phyloP scores from a whole-genome alignment of 2,113 vertebrate genomes.

The Anhinga rufa region DNA sequence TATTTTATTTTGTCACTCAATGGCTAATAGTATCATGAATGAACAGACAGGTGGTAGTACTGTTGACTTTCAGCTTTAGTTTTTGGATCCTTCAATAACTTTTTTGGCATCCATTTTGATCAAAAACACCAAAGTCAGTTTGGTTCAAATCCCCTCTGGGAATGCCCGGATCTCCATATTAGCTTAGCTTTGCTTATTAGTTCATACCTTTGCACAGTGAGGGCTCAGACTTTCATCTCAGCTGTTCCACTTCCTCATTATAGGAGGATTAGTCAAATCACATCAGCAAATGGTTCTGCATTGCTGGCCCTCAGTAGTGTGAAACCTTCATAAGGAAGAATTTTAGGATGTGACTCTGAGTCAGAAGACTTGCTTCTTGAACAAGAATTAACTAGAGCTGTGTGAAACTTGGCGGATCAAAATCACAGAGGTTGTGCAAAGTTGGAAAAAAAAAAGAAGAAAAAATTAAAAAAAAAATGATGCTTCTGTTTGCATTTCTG shows the following conservation, averaged over 20 bases:
- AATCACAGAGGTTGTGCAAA: background rate
- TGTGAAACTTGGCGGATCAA: background rate
- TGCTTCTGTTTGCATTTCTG: background rate
- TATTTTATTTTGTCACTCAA: background rate
- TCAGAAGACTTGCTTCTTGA: background rate
- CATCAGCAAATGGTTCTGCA: slow-evolving; percentile 22
- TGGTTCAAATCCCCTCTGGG: background rate
- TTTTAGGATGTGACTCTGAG: background rate
- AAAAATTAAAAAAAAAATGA: no score
- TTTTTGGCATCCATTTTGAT: background rate
- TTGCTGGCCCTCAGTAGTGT: background rate
- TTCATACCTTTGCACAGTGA: slow-evolving; percentile 23
- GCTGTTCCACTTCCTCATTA: slow-evolving; percentile 64
- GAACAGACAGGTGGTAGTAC: background rate
- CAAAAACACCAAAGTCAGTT: background rate
- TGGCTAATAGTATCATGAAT: background rate
- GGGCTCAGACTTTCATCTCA: slow-evolving; percentile 57
- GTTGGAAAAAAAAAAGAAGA: rapidly evolving
- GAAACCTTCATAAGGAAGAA: background rate
- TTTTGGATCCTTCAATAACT: background rate
- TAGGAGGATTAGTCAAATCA: slow-evolving; percentile 48
- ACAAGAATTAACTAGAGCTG: background rate
- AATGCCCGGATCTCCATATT: background rate
- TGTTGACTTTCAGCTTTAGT: background rate
- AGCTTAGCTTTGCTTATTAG: slow-evolving; percentile 23